Evolutionary conservation across 1,140 invertebrate species (phyloP), one percentile per base, ranked within the genome.

Genomic region (Drosophila leontia): DNA sequence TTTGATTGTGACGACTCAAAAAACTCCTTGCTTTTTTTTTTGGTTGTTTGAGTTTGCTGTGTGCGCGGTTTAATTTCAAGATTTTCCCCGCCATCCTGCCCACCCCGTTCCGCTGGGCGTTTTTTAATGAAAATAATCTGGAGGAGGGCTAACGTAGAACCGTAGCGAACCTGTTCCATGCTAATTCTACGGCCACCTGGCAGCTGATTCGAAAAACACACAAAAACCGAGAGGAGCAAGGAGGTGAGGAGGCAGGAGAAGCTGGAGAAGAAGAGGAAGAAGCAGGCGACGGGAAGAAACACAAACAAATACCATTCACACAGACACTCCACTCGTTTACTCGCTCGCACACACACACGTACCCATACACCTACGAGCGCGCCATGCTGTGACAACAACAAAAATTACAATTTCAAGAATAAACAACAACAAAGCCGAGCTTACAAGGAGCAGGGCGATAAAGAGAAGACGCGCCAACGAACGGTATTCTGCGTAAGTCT

Each of bases 171-270:
- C 83, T 79, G 71, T 86, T 86, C 62, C 74, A 80, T 87, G 84
- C 76, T 78, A 87, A 87, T 87, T 88, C 50, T 47, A 51, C 72
- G 64, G 78, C 79, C 80, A 88, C 68, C 84, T 87, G 84, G 84
- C 83, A 87, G 83, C 83, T 87, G 83, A 87, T 84, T 86, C 45
- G 35, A 61, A 44, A 53, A 70, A 42, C 34, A 69, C 39, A 34
- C 29, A 41, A 57, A 23, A 48, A 74, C 23, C 41, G 15, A 35
- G 39, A 39, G 53, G 53, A 39, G 51, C 6, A 32, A 57, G 50
- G 8, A 41, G 51, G 15, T 9, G 19, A 15, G 13, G 35, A 56
- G 35, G 9, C 57, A 55, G 35, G 42, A 51, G 29, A 76, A 57
- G 62, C 57, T 62, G 57, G 35, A 56, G 19, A 37, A 23, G 34